Evolutionary conservation across 2,888 invertebrate species (phyloP).

Genomic region (Melanchra persicariae): DNA sequence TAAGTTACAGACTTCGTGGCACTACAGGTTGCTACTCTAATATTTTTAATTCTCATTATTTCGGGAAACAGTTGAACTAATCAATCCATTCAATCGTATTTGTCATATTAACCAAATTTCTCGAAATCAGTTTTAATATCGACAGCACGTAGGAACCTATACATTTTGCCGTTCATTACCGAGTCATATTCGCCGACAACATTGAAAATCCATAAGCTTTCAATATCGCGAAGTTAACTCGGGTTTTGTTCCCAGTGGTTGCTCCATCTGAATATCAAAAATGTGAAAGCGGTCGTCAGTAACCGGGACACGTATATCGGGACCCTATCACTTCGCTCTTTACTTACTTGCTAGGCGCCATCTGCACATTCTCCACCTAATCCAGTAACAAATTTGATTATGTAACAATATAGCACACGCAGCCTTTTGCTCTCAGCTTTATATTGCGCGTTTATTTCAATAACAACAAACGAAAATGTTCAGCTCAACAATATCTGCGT

Average conservation of each 20-base stretch:
- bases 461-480: conserved; percentile 54
- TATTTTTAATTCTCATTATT: not conserved
- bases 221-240: conserved; percentile 89
- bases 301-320: conserved; percentile 89
- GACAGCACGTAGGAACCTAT: conserved; percentile 53
- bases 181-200: conserved; percentile 82
- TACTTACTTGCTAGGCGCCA: conserved; percentile 89
- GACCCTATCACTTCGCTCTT: conserved; percentile 90
- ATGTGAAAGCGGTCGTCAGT: conserved; percentile 89
- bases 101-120: not conserved
- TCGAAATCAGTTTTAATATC: conserved; percentile 26
- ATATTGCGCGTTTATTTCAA: conserved; percentile 64
- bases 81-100: not conserved
- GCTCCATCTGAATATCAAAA: conserved; percentile 90
- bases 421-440: conserved; percentile 69
- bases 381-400: conserved; percentile 89
- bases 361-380: conserved; percentile 89
- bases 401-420: conserved; percentile 80
- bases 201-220: conserved; percentile 90
- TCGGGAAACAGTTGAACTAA: not conserved
- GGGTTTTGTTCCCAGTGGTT: conserved; percentile 89
- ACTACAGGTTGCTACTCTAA: conserved; percentile 15
- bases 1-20: conserved; percentile 14
- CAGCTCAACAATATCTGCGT: conserved; percentile 35
- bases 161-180: conserved; percentile 79